phyloP scores from a whole-genome alignment of 2,888 invertebrate genomes.

The Dascillus cervinus region DNA sequence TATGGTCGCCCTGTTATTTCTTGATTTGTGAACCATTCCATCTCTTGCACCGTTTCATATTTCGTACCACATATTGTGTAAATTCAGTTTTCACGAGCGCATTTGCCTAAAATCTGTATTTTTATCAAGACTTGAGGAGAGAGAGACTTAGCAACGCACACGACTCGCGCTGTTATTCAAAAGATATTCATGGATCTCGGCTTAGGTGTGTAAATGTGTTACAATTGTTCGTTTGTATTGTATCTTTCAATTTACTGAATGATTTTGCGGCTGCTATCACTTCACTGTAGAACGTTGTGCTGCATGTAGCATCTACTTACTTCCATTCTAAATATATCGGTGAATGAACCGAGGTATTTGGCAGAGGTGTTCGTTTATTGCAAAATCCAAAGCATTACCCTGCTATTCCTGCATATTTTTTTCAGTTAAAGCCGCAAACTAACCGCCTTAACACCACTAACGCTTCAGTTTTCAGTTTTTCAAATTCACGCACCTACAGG shows the following conservation, averaged over 20 bases:
- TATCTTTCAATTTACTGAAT: conserved; percentile 10
- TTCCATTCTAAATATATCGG: conserved; percentile 29
- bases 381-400: background rate
- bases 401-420: too few relatives aligned
- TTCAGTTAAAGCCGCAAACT: too few relatives aligned
- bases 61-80: too few relatives aligned
- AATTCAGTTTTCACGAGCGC: too few relatives aligned
- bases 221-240: conserved; percentile 13
- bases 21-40: too few relatives aligned
- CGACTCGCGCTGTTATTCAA: conserved; percentile 11
- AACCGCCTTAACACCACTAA: too few relatives aligned
- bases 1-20: conserved; percentile 16
- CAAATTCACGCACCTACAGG: too few relatives aligned
- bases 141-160: conserved; percentile 17
- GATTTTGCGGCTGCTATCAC: conserved; percentile 3
- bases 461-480: too few relatives aligned
- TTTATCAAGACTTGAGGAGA: conserved; percentile 22
- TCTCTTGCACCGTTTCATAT: too few relatives aligned
- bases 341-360: conserved; percentile 28
- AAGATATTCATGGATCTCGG: conserved; percentile 34
- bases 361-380: conserved; percentile 11
- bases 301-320: too few relatives aligned
- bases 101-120: too few relatives aligned
- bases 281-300: too few relatives aligned
- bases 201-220: conserved; percentile 34